Evolutionary conservation across 2,113 vertebrate species (phyloP).

Genomic region (Alligator sinensis): DNA sequence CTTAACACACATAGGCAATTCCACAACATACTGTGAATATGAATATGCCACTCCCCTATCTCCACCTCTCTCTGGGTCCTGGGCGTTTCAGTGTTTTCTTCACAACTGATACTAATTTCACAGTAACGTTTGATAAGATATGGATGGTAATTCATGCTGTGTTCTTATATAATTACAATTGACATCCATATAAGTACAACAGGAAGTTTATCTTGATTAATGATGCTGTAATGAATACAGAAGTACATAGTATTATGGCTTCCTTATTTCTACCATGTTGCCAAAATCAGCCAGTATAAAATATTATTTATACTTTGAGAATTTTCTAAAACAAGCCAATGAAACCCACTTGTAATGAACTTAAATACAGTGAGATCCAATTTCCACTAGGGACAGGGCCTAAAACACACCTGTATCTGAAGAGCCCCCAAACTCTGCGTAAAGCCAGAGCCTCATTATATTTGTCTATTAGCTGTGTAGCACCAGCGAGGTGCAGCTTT

Average conservation of each 20-base stretch:
- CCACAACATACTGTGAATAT: neutral
- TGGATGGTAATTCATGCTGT: constrained; percentile 44
- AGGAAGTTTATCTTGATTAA: constrained; percentile 57
- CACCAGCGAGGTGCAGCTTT: neutral
- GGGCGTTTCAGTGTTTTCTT: constrained; percentile 22
- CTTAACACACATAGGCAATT: neutral
- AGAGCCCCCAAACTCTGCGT: neutral
- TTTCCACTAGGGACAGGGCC: neutral
- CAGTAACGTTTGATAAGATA: constrained; percentile 8
- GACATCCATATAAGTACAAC: neutral
- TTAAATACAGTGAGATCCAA: neutral
- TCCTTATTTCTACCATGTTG: constrained; percentile 40
- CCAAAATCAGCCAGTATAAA: constrained; percentile 58
- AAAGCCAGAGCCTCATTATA: neutral
- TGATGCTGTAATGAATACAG: constrained; percentile 27
- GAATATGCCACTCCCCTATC: neutral
- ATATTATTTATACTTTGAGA: constrained; percentile 44
- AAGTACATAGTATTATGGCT: constrained; percentile 37
- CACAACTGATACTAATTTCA: constrained; percentile 27
- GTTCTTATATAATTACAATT: constrained; percentile 50
- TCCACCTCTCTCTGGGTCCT: neutral
- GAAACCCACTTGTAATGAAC: neutral
- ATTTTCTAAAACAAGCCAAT: neutral
- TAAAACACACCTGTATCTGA: neutral
- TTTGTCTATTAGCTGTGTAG: neutral